Percentiles rank a stretch among this genome's conserved stretches.
phyloP scores from a whole-genome alignment of 2,113 vertebrate species.

The Pleuronectes platessa region DNA sequence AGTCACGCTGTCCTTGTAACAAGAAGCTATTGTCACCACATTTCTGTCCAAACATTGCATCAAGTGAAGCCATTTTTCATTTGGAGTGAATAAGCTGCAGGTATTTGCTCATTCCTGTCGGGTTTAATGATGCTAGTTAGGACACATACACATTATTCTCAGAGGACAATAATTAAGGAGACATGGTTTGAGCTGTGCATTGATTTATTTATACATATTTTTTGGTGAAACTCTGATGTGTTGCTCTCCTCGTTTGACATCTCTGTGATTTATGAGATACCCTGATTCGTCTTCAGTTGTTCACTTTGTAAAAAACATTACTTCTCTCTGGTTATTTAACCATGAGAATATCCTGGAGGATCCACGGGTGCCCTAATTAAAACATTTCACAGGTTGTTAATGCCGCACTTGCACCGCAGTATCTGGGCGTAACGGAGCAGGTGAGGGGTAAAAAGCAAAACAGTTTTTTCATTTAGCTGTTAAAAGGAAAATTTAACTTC shows the following conservation, averaged over 20 bases:
- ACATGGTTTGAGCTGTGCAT: background rate
- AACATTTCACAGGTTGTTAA: background rate
- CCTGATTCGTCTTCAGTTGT: slow-evolving; percentile 1
- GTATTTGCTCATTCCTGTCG: slow-evolving; percentile 7
- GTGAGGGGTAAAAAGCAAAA: background rate
- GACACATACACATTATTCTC: slow-evolving; percentile 17
- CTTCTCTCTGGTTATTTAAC: slow-evolving; percentile 18
- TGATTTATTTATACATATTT: background rate
- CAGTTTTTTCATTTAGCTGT: slow-evolving; percentile 12
- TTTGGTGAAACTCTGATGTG: slow-evolving; percentile 2
- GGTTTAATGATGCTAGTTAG: slow-evolving; percentile 33
- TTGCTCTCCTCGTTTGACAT: slow-evolving; percentile 7
- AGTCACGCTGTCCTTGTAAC: background rate
- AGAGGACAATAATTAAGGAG: slow-evolving; percentile 8
- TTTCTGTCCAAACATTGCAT: slow-evolving; percentile 22
- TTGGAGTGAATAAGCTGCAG: slow-evolving; percentile 13
- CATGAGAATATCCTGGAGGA: slow-evolving; percentile 13
- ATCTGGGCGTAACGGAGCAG: slow-evolving; percentile 1
- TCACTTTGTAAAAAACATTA: slow-evolving; percentile 1
- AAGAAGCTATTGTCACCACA: background rate
- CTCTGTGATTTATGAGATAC: slow-evolving; percentile 19
- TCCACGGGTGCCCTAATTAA: slow-evolving; percentile 31
- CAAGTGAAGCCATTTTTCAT: slow-evolving; percentile 10
- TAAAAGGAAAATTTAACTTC: slow-evolving; percentile 4
- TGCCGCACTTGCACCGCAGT: background rate